Base-by-base conservation (phyloP, 2,113 vertebrate genomes). In the Anser cygnoides region DNA sequence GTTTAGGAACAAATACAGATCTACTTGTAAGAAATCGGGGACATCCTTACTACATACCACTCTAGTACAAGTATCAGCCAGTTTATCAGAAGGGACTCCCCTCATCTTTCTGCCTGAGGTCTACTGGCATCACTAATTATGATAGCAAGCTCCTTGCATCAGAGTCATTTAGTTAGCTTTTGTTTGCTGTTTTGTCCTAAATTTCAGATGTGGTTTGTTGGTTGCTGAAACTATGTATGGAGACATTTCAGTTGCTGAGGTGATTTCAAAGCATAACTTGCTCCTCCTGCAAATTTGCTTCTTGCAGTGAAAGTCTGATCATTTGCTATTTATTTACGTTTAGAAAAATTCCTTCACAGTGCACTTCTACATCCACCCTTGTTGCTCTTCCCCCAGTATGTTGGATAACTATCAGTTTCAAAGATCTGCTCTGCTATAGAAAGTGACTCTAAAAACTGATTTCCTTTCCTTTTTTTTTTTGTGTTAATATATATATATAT, bases 51-150 rank as follows among this genome's bases (percentile, higher is more conserved):
- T 5, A 2, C 3, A 0, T 39, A 25, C 3, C 33, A 4, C 23
- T 31, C 31, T 68, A 43, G 35, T 37, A 5, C 20, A 5, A 1
- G 1, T 17, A 22, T 20, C 57, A 0, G 1, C 44, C 81, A 29
- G 39, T 37, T 86, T 55, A 0, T 73, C 57, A 84, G 77, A 41
- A 85, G 80, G 82, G 75, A 68, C 10, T 89, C 52, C 66, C 12
- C 73, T 61, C 65, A 65, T 22, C 14, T 37, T 68, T 67, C 65
- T 89, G 11, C 73, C 50, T 84, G 72, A 87, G 67, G 11, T 57
- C 77, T 86, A 63, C 73, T 79, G 83, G 88, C 75, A 94, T 9
- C 84, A 62, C 63, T 78, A 59, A 80, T 89, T 84, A 92, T n/a
- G 63, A 70, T 18, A 87, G n/a, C 35, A 33, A 86, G 63, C 39